Evolutionary conservation across 2,113 vertebrate genomes (phyloP), one percentile per base, ranked within the genome.

Genomic region (Marmota monax): DNA sequence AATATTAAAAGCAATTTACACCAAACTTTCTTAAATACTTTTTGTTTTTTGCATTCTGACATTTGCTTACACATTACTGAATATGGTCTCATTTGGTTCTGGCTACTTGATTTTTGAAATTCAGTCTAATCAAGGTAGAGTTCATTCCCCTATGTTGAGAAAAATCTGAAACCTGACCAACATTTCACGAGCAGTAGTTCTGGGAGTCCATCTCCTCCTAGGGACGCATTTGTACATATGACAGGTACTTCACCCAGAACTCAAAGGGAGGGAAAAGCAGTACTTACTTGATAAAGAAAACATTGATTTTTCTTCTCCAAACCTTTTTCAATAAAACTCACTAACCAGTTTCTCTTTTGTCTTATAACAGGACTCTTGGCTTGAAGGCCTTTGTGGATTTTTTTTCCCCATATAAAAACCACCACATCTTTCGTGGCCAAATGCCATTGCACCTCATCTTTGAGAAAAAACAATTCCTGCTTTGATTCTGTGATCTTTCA

Each of bases 291-390:
- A 95, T 88, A 92, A 63, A 94, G 84, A 94, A 98, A 96, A 95
- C 92, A 93, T 95, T 72, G 97, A 97, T 98, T 98, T 86, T 98
- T 97, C 92, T 95, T 88, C 96, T 96, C 86, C 94, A 85, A 94
- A 90, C 14, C 63, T 65, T 88, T 97, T 89, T 88, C 61, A 97
- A 63, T 92, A 96, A 87, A 98, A 94, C 69, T 90, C 14, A 34
- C 92, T 84, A 97, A 90, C 13, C 18, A 93, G 27, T 90, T 98
- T 97, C 93, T 95, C 86, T 98, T 95, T 83, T 97, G 88, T 84
- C 70, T 74, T 96, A 72, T 67, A 97, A 78, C 89, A 91, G n/a
- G 90, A 92, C 61, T 88, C 65, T 84, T 95, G 37, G 94, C 70
- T 95, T 84, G 92, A 94, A 98, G n/a, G 73, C 82, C 72, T 94